Percentiles rank a stretch among this genome's conserved stretches.
Evolutionary conservation across 1,140 invertebrate species (phyloP).

Genomic region (Neodiprion fabricii): DNA sequence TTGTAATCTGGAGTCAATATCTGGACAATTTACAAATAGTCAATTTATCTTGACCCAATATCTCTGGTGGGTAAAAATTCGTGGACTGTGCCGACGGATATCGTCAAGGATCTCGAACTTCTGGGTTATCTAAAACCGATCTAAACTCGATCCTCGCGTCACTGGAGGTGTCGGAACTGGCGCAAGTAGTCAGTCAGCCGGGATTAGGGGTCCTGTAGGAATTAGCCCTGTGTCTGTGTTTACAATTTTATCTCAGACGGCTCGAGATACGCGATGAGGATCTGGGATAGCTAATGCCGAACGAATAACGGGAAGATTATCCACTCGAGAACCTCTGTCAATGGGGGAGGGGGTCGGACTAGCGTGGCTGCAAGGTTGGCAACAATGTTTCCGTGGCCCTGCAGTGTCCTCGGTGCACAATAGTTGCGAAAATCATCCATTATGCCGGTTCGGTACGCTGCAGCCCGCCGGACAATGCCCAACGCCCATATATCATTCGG

Average conservation of each 20-base stretch:
- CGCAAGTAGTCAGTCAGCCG: neutral
- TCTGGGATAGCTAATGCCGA: constrained; percentile 41
- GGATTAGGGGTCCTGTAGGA: neutral
- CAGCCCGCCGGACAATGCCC: constrained; percentile 48
- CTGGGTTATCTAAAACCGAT: constrained; percentile 8
- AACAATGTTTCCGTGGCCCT: constrained; percentile 48
- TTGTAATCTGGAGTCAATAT: constrained; percentile 2
- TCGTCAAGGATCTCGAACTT: neutral
- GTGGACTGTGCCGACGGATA: neutral
- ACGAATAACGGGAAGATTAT: constrained; percentile 61
- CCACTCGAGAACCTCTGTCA: constrained; percentile 45
- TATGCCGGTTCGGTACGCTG: constrained; percentile 44
- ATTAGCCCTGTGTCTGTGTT: neutral
- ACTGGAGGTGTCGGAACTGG: constrained; percentile 19
- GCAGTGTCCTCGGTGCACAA: constrained; percentile 46
- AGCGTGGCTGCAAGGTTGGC: constrained; percentile 32
- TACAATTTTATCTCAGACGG: neutral
- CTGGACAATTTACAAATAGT: constrained; percentile 12
- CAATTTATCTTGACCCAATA: constrained; percentile 12
- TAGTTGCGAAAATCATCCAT: constrained; percentile 61
- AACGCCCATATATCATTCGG: constrained; percentile 60
- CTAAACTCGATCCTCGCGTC: constrained; percentile 8
- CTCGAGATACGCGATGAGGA: too few relatives aligned
- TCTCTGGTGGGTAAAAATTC: neutral
- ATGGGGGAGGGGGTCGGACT: constrained; percentile 10